phyloP scores from a whole-genome alignment of 1,140 invertebrate species.

The Caenorhabditis brenneri region DNA sequence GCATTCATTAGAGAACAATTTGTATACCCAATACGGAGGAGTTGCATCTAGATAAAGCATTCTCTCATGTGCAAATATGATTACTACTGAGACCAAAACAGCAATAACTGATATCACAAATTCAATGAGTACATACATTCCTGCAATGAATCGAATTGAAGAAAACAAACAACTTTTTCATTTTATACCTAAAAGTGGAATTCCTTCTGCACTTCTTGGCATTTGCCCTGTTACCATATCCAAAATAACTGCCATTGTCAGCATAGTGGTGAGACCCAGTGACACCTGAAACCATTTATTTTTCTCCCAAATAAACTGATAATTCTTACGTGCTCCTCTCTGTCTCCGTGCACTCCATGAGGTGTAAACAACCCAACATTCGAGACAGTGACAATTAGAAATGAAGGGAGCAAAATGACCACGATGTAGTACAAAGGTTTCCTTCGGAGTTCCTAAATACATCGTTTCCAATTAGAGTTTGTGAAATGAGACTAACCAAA shows the following conservation, averaged over 20 bases:
- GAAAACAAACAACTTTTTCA: not conserved
- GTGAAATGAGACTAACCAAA: not conserved
- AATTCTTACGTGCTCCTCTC: conserved; percentile 39
- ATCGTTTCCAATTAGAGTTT: not conserved
- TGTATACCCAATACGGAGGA: conserved; percentile 44
- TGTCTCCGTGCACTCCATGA: conserved; percentile 48
- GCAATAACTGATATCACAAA: conserved; percentile 45
- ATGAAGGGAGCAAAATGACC: conserved; percentile 47
- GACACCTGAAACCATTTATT: conserved; percentile 14
- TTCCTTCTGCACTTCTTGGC: conserved; percentile 48
- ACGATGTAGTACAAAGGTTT: conserved; percentile 54
- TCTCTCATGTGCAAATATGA: conserved; percentile 49
- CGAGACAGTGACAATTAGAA: conserved; percentile 52
- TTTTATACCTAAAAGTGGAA: conserved; percentile 51
- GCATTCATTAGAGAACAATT: conserved; percentile 35
- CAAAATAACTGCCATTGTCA: conserved; percentile 54
- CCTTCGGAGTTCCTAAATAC: conserved; percentile 33
- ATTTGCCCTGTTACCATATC: conserved; percentile 53
- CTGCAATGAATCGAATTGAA: no score
- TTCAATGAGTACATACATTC: conserved; percentile 48
- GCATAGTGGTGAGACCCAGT: conserved; percentile 48
- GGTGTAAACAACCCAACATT: conserved; percentile 52
- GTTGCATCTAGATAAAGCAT: conserved; percentile 42
- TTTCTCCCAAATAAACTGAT: not conserved
- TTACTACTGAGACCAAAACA: conserved; percentile 46